A percentile compares a stretch with the other conserved stretches of the same genome.
Conservation (phyloP, 2,888 invertebrate genomes). For the Zaprionus bogoriensis region DNA sequence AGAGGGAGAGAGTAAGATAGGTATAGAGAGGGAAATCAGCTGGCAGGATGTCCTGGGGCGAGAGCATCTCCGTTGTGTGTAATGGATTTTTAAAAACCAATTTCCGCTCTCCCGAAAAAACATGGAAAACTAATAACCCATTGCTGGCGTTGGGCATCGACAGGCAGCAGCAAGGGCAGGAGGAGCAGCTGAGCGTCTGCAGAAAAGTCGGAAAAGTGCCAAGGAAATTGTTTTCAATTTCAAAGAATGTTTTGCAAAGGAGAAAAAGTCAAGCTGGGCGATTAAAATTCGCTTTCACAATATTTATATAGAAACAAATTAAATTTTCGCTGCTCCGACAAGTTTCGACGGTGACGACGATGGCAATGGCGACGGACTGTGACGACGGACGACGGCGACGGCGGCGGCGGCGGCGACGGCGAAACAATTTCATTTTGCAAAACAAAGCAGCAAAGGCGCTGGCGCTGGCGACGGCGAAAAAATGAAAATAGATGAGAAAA, state of each 20-base stretch:
- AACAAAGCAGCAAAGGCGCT: slow-evolving; percentile 55
- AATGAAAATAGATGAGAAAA: slow-evolving; percentile 52
- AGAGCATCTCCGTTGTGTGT: slow-evolving; percentile 41
- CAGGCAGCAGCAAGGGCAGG: slow-evolving; percentile 6
- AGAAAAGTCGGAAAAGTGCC: slow-evolving; percentile 47
- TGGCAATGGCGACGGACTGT: slow-evolving; percentile 15
- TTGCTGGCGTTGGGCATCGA: slow-evolving; percentile 40
- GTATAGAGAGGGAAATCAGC: slow-evolving; percentile 1
- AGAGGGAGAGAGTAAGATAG: slow-evolving; percentile 22
- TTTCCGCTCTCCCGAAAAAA: slow-evolving; percentile 58
- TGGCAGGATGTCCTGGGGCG: slow-evolving; percentile 41
- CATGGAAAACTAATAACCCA: slow-evolving; percentile 74
- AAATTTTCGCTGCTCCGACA: slow-evolving; percentile 66
- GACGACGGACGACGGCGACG: slow-evolving; percentile 28
- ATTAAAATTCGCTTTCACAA: slow-evolving; percentile 75
- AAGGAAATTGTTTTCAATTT: slow-evolving; percentile 77
- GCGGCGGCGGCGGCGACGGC: slow-evolving; percentile 29
- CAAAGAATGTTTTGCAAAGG: slow-evolving; percentile 57
- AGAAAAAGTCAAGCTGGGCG: slow-evolving; percentile 49
- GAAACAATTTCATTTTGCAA: slow-evolving; percentile 73
- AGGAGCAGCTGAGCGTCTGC: slow-evolving; percentile 7
- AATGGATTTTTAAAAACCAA: slow-evolving; percentile 76
- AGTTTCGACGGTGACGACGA: slow-evolving; percentile 43
- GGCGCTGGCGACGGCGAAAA: slow-evolving; percentile 24
- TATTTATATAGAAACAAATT: slow-evolving; percentile 75